phyloP scores from a whole-genome alignment of 2,113 vertebrate species.

The Pachyramphus minor region DNA sequence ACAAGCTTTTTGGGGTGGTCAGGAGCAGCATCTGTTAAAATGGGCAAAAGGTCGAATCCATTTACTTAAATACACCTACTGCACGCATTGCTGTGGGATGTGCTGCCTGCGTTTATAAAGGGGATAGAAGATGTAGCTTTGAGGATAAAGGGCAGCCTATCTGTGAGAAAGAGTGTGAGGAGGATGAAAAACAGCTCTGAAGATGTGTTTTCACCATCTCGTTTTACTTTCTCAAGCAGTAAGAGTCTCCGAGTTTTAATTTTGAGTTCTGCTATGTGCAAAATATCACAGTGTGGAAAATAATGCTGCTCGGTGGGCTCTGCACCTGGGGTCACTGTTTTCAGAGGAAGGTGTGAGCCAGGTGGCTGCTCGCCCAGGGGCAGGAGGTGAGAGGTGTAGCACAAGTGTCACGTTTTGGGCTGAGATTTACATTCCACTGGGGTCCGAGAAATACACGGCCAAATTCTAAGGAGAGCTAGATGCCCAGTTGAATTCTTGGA shows the following conservation, averaged over 20 bases:
- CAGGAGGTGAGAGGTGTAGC: neutral
- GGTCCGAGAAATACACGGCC: rapidly evolving
- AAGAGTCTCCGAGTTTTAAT: neutral
- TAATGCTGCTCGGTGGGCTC: neutral
- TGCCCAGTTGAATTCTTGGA: neutral
- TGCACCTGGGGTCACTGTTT: no score
- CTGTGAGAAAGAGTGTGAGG: rapidly evolving
- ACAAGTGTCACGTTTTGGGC: neutral
- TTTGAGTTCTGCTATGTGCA: neutral
- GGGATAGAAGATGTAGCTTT: neutral
- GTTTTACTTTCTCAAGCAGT: neutral
- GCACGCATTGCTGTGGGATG: neutral
- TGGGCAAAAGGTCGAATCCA: slow-evolving; percentile 78
- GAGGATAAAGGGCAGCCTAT: neutral
- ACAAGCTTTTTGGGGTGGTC: slow-evolving; percentile 75
- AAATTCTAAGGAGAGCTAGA: neutral
- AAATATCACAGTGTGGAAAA: rapidly evolving
- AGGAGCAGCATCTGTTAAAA: slow-evolving; percentile 75
- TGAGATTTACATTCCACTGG: rapidly evolving
- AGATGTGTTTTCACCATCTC: neutral
- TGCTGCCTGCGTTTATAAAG: neutral
- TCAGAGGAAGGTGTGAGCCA: neutral
- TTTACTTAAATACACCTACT: slow-evolving; percentile 64
- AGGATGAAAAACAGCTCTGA: neutral
- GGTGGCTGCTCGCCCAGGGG: neutral